phyloP scores from a whole-genome alignment of 1,140 invertebrate species.

The Papilio glaucus region DNA sequence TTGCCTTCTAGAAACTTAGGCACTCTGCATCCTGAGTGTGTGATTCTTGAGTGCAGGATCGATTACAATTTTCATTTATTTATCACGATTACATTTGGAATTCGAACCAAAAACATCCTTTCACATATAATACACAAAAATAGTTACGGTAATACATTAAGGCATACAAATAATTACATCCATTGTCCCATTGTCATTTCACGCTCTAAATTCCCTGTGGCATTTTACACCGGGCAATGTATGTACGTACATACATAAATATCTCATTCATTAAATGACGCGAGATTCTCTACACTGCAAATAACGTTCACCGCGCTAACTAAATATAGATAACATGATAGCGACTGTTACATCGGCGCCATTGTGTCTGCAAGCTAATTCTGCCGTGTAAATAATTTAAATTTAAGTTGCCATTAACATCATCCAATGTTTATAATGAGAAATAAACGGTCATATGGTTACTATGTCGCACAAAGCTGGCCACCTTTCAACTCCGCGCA shows the following conservation, averaged over 20 bases:
- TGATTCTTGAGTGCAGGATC: too few relatives aligned
- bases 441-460: too few relatives aligned
- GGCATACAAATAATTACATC: slow-evolving; percentile 54
- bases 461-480: too few relatives aligned
- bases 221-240: slow-evolving; percentile 54
- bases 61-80: background rate
- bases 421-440: background rate
- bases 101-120: background rate
- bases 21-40: too few relatives aligned
- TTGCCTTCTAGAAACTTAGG: too few relatives aligned
- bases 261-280: slow-evolving; percentile 56
- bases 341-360: slow-evolving; percentile 52
- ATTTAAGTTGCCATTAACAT: background rate
- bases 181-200: slow-evolving; percentile 71
- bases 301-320: slow-evolving; percentile 48
- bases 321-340: slow-evolving; percentile 59
- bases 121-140: background rate
- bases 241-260: background rate
- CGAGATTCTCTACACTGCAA: slow-evolving; percentile 53
- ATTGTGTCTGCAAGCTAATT: slow-evolving; percentile 53
- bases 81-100: background rate
- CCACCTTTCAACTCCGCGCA: too few relatives aligned
- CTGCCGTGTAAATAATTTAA: slow-evolving; percentile 48
- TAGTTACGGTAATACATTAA: slow-evolving; percentile 3
- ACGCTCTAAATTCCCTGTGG: slow-evolving; percentile 70